Evolutionary conservation across 1,140 invertebrate genomes (phyloP).

Genomic region (Druon quercuslanigerum): DNA sequence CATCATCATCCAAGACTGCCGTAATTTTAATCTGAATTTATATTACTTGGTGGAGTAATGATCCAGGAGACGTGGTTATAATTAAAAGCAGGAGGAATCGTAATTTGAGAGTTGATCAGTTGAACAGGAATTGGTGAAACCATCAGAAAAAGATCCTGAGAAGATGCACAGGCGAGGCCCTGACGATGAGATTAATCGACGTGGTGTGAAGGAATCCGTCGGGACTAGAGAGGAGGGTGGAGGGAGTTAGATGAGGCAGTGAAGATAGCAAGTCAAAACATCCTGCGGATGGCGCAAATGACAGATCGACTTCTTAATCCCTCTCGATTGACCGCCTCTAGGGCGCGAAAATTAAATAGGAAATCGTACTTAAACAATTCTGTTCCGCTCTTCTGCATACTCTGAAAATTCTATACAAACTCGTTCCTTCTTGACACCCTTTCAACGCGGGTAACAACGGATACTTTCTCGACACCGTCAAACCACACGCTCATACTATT

Average conservation of each 20-base stretch:
- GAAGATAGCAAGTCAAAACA: slow-evolving; percentile 37
- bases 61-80: too few species aligned
- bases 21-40: too few species aligned
- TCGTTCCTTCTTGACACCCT: slow-evolving; percentile 3
- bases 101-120: too few species aligned
- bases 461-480: slow-evolving; percentile 5
- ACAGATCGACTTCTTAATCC: slow-evolving; percentile 69
- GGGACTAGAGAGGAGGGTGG: slow-evolving; percentile 42
- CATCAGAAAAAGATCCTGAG: too few species aligned
- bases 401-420: neutral
- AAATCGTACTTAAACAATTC: slow-evolving; percentile 42
- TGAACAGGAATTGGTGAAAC: too few species aligned
- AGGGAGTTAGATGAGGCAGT: slow-evolving; percentile 40
- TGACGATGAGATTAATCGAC: slow-evolving; percentile 57
- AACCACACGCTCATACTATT: neutral
- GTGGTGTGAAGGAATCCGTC: slow-evolving; percentile 61
- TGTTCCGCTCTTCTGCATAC: slow-evolving; percentile 6
- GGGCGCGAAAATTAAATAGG: slow-evolving; percentile 65
- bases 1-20: too few species aligned
- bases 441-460: neutral
- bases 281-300: slow-evolving; percentile 49
- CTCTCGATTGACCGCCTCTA: slow-evolving; percentile 63
- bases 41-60: too few species aligned
- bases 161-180: too few species aligned
- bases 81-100: too few species aligned